phyloP scores from a whole-genome alignment of 1,140 invertebrate species.

The Belonocnema kinseyi region DNA sequence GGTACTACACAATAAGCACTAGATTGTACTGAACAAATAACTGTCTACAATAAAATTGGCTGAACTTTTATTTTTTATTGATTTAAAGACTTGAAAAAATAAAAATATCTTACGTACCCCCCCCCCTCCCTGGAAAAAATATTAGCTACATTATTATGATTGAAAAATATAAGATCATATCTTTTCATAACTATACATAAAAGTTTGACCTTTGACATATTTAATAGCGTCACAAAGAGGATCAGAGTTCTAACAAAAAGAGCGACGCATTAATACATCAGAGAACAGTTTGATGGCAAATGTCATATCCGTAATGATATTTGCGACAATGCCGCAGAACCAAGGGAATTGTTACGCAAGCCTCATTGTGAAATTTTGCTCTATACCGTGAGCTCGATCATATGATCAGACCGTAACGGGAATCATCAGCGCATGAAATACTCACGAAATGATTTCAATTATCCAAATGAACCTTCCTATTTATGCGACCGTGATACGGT shows the following conservation, averaged over 20 bases:
- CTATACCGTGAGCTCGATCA: constrained; percentile 54
- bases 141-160: too few relatives aligned
- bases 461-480: constrained; percentile 64
- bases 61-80: too few relatives aligned
- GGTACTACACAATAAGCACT: too few relatives aligned
- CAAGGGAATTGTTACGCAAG: constrained; percentile 61
- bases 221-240: neutral
- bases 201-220: neutral
- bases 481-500: constrained; percentile 36
- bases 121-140: too few relatives aligned
- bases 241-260: neutral
- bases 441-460: constrained; percentile 70
- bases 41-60: too few relatives aligned
- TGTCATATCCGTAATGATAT: constrained; percentile 65
- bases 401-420: constrained; percentile 60
- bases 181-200: too few relatives aligned
- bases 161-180: too few relatives aligned
- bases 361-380: constrained; percentile 59
- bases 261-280: neutral
- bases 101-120: too few relatives aligned
- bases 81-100: too few relatives aligned
- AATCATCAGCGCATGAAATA: constrained; percentile 66
- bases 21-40: too few relatives aligned
- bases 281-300: constrained; percentile 36
- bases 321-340: constrained; percentile 58